A percentile compares a stretch with the other conserved stretches of the same genome.
phyloP scores from a whole-genome alignment of 1,140 invertebrate species.

The Megathymus violae region DNA sequence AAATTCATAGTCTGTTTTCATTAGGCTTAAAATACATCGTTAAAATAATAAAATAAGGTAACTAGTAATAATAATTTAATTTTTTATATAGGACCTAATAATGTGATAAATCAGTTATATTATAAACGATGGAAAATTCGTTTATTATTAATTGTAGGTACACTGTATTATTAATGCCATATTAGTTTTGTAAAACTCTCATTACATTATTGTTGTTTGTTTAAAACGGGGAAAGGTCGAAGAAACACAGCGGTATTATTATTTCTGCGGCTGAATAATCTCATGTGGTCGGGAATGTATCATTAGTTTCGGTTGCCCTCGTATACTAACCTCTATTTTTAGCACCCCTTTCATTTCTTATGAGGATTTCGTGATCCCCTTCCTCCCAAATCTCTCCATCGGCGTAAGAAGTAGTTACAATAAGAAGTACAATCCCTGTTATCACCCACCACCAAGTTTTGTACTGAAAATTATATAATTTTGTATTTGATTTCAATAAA shows the following conservation, averaged over 20 bases:
- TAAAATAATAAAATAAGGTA: too few relatives aligned
- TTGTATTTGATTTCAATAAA: conserved; percentile 19
- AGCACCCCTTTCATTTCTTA: conserved; percentile 89
- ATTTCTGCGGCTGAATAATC: conserved; percentile 1
- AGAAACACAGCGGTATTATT: not conserved
- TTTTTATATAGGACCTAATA: too few relatives aligned
- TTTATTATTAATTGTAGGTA: too few relatives aligned
- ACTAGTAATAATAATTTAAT: too few relatives aligned
- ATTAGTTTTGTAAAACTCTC: too few relatives aligned
- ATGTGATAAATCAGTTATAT: too few relatives aligned
- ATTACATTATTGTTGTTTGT: too few relatives aligned
- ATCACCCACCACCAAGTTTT: conserved; percentile 75
- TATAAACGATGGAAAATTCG: too few relatives aligned
- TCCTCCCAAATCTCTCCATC: conserved; percentile 88
- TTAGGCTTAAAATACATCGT: too few relatives aligned
- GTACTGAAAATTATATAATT: conserved; percentile 46
- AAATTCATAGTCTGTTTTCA: too few relatives aligned
- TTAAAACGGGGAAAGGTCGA: too few relatives aligned
- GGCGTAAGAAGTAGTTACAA: conserved; percentile 69
- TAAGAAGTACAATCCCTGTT: conserved; percentile 72
- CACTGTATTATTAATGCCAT: too few relatives aligned
- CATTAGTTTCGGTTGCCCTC: conserved; percentile 12
- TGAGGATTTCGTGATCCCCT: conserved; percentile 89
- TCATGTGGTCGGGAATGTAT: conserved; percentile 18
- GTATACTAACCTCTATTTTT: conserved; percentile 86